These are phyloP conservation scores for Hyperoplus lanceolatus DNA, from an alignment of 2,797 vertebrate genomes.

Conservation along the genomic window DNA sequence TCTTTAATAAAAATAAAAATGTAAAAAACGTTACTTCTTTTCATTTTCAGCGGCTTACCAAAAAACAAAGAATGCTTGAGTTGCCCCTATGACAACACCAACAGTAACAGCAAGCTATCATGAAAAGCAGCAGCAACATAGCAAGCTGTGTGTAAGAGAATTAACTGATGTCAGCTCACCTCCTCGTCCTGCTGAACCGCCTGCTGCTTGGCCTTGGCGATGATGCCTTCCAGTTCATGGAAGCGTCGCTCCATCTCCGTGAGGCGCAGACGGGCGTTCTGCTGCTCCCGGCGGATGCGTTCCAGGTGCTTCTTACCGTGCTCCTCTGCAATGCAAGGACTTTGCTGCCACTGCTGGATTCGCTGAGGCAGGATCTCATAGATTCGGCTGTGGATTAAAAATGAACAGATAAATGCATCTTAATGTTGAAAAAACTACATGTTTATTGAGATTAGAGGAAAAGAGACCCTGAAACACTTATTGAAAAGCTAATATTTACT, in stretches of 20 bases:
- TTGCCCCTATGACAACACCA: not conserved
- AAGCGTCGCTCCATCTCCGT: constrained; percentile 96
- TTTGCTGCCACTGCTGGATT: constrained; percentile 99
- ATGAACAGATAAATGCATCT: not conserved
- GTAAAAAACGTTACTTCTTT: no score
- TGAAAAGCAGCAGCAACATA: not conserved
- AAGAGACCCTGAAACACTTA: not conserved
- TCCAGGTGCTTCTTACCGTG: constrained; percentile 96
- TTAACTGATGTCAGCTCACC: constrained; percentile 76
- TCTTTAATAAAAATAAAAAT: no score
- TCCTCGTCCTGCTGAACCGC: constrained; percentile 94
- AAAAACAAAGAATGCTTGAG: not conserved
- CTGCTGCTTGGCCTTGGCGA: constrained; percentile 94
- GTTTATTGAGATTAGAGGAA: not conserved
- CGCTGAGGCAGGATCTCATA: constrained; percentile 95
- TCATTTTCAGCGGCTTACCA: not conserved
- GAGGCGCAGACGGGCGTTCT: constrained; percentile 91
- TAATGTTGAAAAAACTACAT: not conserved
- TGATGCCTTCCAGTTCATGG: constrained; percentile 94
- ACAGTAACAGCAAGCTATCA: no score
- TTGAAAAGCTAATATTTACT: no score
- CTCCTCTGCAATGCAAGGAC: constrained; percentile 95
- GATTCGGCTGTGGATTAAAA: constrained; percentile 85
- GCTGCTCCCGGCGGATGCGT: constrained; percentile 93
- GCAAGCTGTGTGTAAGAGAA: not conserved